Evolutionary conservation across 2,888 invertebrate genomes (phyloP).

Genomic region (Xanthia icteritia): DNA sequence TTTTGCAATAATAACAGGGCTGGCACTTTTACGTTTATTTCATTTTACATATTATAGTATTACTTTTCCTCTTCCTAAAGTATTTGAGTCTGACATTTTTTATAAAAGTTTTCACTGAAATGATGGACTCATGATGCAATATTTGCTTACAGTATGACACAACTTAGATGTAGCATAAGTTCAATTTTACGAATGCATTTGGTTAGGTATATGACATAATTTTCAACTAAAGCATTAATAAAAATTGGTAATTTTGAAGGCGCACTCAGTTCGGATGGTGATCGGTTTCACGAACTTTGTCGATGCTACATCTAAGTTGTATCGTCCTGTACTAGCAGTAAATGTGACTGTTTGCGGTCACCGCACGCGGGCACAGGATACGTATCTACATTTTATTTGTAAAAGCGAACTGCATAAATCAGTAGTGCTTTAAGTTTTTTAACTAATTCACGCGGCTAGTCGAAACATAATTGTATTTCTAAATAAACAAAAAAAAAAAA

Average conservation of each 20-base stretch:
- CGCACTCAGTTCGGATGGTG: too few species aligned
- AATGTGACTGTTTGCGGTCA: background rate
- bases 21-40: constrained; percentile 63
- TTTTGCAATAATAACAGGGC: constrained; percentile 87
- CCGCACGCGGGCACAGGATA: background rate
- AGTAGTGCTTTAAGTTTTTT: background rate
- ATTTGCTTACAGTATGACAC: constrained; percentile 63
- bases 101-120: background rate
- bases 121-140: background rate
- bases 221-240: too few species aligned
- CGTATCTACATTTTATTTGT: background rate
- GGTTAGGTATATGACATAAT: too few species aligned
- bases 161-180: too few species aligned
- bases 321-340: too few species aligned
- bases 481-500: background rate
- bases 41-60: background rate
- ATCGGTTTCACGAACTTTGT: too few species aligned
- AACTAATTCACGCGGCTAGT: background rate
- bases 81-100: background rate
- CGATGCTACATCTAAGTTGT: too few species aligned
- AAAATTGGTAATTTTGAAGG: too few species aligned
- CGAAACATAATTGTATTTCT: background rate
- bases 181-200: too few species aligned
- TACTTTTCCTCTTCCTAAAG: background rate
- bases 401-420: background rate